Evolutionary conservation across 2,888 invertebrate genomes (phyloP), one percentile per base, ranked within the genome.

Genomic region (Autographa pulchrina): DNA sequence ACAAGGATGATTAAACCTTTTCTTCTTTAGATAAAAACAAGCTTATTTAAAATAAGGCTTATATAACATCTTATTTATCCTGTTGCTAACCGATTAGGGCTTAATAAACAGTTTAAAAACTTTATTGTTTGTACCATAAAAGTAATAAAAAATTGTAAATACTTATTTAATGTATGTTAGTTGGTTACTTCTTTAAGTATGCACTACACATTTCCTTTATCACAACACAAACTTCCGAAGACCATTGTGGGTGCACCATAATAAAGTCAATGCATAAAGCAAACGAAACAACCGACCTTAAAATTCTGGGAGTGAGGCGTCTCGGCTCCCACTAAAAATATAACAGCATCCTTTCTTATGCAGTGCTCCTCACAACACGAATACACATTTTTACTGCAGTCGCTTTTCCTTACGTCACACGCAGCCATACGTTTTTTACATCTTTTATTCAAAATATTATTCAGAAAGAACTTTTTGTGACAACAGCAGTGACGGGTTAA

Each of bases 331-430:
- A 76, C 85, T 85, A 85, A 84, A 88, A 89, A 89, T 88, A 89
- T 88, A 89, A 90, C 89, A 86, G 86, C 83, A 73, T 83, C 70
- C 77, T 87, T 88, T 86, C 88, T 88, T 88, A 89, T 88, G 87
- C 89, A 88, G 75, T 80, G 80, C 75, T 75, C 79, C 77, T 82
- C 80, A 78, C 81, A 83, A 85, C 83, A 86, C 82, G 84, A 83
- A 86, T 84, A 85, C 80, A 86, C 85, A 87, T 87, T 86, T 86
- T 85, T 82, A 86, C 87, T 85, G 86, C 81, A 83, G 85, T 86
- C 85, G 85, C 88, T 77, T 85, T 87, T 88, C 48, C 81, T 83
- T 70, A 80, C 82, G 88, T 89, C 89, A 86, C 82, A 86, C 70
- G 83, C 91, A 90, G 86, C 60, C 82, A 73, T 78, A 72, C 75